Base-by-base conservation (phyloP, 2,113 vertebrate genomes). In the Dolichallabes microphthalmus region DNA sequence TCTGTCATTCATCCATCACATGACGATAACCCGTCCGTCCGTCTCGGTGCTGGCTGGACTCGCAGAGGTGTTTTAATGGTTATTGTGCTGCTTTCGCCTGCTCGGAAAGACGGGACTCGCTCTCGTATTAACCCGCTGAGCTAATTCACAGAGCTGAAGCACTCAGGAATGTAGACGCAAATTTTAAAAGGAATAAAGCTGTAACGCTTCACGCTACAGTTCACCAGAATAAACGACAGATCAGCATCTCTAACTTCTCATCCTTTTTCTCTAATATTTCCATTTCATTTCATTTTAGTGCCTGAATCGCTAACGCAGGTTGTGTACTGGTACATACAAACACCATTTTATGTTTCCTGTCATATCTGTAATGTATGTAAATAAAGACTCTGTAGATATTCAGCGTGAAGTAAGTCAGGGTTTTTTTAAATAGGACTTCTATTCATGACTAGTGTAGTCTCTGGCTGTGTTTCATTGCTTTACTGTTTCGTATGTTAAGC, bases 401-500 rank as follows among this genome's bases (percentile, higher is more conserved):
- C 63, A 81, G n/a, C 55, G 9, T 63, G 69, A 80, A 61, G 81
- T 39, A 73, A 32, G n/a, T 50, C 39, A 64, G 1, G 55, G 79
- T 78, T 84, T 78, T 84, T 20, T 30, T 17, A 45, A 14, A 74
- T 73, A 15, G 74, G 83, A 14, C 61, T 71, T 22, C 45, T 76
- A 14, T 78, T 69, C 4, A 0, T 66, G 32, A 52, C 52, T 32
- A 71, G 45, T 45, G 45, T 45, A 45, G 30, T 68, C 27, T 68
- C 17, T 68, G 69, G 35, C 30, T 64, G 14, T 58, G 4, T 25
- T 80, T 61, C 55, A 68, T 82, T 81, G 64, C 75, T 86, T 75
- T 57, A 35, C 58, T 87, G n/a, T 55, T 39, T 20, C 85, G 12
- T 50, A 45, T 84, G 73, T 85, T 57, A 86, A 78, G 52, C 91